These are phyloP conservation scores for Paralichthys olivaceus DNA, from an alignment of 2,113 vertebrate genomes.

Conservation along the genomic window DNA sequence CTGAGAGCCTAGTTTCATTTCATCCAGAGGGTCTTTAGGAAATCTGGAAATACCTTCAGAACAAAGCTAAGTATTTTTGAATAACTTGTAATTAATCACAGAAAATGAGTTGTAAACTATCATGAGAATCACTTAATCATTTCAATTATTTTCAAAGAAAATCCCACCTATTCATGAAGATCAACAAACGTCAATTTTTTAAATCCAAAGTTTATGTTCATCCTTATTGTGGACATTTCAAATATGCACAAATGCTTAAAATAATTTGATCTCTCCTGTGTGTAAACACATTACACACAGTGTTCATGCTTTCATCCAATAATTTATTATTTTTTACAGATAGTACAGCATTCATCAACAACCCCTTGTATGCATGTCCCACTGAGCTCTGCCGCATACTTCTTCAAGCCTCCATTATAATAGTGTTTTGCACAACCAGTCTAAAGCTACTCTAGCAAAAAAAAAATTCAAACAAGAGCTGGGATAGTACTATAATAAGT, in stretches of 20 bases:
- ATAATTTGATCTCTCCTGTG: not conserved
- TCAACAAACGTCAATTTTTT: not conserved
- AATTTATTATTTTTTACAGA: constrained; percentile 56
- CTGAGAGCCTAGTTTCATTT: too few relatives aligned
- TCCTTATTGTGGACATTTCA: not conserved
- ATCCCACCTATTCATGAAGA: not conserved
- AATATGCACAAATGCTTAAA: not conserved
- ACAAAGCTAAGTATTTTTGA: too few relatives aligned
- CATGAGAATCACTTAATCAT: too few relatives aligned
- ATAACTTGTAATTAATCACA: too few relatives aligned
- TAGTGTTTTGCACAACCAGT: constrained; percentile 34
- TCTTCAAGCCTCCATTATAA: not conserved
- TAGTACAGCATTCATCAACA: constrained; percentile 20
- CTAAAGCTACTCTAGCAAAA: not conserved
- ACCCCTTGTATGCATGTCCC: not conserved
- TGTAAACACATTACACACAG: constrained; percentile 9
- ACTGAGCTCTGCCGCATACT: not conserved
- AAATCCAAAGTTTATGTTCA: not conserved
- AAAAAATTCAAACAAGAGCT: constrained; percentile 4
- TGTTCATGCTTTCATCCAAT: constrained; percentile 44
- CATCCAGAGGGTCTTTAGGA: too few relatives aligned
- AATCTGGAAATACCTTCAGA: too few relatives aligned
- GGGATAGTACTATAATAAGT: constrained; percentile 3
- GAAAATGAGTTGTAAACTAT: too few relatives aligned
- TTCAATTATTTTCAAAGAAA: not conserved